These are phyloP conservation scores for Rhynchophorus ferrugineus DNA, from an alignment of 1,140 invertebrate genomes.

Conservation along the genomic window DNA sequence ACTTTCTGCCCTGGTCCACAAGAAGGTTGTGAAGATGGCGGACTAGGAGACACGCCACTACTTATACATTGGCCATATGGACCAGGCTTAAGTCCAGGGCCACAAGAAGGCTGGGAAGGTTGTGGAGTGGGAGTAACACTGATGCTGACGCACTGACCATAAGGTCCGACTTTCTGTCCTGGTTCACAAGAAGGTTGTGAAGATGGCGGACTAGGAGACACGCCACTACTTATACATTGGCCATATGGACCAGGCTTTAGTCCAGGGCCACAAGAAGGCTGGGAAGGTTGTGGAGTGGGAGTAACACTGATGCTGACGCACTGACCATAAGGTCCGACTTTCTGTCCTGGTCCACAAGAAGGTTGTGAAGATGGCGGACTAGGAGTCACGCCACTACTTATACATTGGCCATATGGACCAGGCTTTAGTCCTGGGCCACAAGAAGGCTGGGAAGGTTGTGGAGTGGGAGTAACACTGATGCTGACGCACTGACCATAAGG, in stretches of 20 bases:
- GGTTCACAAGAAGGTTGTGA: not conserved
- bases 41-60: not conserved
- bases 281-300: no score
- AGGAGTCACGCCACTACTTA: not conserved
- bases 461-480: not conserved
- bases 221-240: not conserved
- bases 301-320: not conserved
- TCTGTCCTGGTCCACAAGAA: not conserved
- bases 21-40: not conserved
- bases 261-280: not conserved
- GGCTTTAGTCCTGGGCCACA: not conserved
- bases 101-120: not conserved
- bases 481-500: not conserved
- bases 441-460: not conserved
- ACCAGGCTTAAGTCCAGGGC: not conserved
- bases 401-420: not conserved
- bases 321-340: not conserved
- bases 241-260: not conserved
- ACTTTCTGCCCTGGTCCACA: not conserved
- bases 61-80: not conserved
- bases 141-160: not conserved
- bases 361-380: not conserved
- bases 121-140: not conserved
- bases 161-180: not conserved
- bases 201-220: not conserved